Evolutionary conservation across 2,113 vertebrate genomes (phyloP), one percentile per base, ranked within the genome.

Genomic region (Xyrauchen texanus): DNA sequence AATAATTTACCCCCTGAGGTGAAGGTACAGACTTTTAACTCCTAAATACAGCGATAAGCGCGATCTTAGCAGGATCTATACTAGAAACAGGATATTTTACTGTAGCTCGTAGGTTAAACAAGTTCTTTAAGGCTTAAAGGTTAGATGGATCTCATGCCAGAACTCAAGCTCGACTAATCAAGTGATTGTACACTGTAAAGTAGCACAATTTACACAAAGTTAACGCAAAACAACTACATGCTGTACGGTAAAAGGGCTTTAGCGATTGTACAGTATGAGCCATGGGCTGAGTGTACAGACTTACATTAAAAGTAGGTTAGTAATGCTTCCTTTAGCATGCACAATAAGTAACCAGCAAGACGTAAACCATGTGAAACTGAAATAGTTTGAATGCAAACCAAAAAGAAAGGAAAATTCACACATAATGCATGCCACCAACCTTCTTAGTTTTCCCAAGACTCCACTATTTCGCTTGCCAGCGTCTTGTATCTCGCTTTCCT

Each of bases 81-180:
- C 62, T 65, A 69, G 82, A 81, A 81, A 84, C 82, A 81, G 69
- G 69, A 84, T 84, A 78, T 78, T 84, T 74, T 74, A 81, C 78
- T 78, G 79, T 34, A 72, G 65, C 21, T 68, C 47, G 44, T 52
- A 52, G 73, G 76, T 77, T 77, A 65, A 66, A 63, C 64, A 67
- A 21, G 78, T 78, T 58, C 44, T 64, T 67, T 15, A 0, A 52
- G 71, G 74, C 51, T 80, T 74, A 74, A 80, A 81, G 79, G 71
- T 81, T 71, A 84, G 78, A 15, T 80, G 55, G 52, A 55, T 65
- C 3, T 34, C 3, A 68, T 78, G 64, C 66, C 55, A 80, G 58
- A 47, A 61, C 51, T 71, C n/a, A 55, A 61, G 8, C 66, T 69
- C 57, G 11, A 61, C 63, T 45, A 70, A 67, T 67, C 62, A 60